A percentile compares a stretch with the other conserved stretches of the same genome.
Evolutionary conservation across 2,113 vertebrate species (phyloP).

Genomic region (Pseudolaguvia tuberculata): DNA sequence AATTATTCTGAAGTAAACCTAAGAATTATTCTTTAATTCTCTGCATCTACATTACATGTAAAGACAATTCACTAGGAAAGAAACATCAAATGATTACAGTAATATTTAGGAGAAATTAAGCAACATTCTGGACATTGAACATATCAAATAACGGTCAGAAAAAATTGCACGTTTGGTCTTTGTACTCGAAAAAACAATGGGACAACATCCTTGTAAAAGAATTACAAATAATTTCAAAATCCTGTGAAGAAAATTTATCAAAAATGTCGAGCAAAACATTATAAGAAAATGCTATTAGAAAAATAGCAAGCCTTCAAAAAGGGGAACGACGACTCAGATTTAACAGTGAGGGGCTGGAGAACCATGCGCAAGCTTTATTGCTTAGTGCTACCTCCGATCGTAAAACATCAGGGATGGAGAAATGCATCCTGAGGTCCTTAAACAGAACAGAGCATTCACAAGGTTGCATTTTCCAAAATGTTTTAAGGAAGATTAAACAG

Average conservation of each 20-base stretch:
- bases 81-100: constrained; percentile 50
- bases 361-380: constrained; percentile 48
- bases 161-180: constrained; percentile 62
- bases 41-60: constrained; percentile 64
- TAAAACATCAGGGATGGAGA: constrained; percentile 25
- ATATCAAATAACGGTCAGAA: constrained; percentile 62
- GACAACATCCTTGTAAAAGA: constrained; percentile 54
- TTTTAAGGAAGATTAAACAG: constrained; percentile 17
- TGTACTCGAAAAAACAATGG: constrained; percentile 56
- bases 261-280: constrained; percentile 65
- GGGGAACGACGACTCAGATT: constrained; percentile 52
- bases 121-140: constrained; percentile 55
- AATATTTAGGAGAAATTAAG: constrained; percentile 41
- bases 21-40: constrained; percentile 47
- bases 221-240: constrained; percentile 59
- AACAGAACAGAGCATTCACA: constrained; percentile 24
- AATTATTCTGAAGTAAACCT: constrained; percentile 48
- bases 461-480: constrained; percentile 4
- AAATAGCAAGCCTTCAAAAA: constrained; percentile 65
- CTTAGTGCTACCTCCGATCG: constrained; percentile 45
- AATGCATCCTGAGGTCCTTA: constrained; percentile 34
- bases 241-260: constrained; percentile 57
- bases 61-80: constrained; percentile 50
- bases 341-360: constrained; percentile 35
- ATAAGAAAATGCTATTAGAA: constrained; percentile 69